Conservation (phyloP, 2,888 invertebrate species). For the Steinernema hermaphroditum region DNA sequence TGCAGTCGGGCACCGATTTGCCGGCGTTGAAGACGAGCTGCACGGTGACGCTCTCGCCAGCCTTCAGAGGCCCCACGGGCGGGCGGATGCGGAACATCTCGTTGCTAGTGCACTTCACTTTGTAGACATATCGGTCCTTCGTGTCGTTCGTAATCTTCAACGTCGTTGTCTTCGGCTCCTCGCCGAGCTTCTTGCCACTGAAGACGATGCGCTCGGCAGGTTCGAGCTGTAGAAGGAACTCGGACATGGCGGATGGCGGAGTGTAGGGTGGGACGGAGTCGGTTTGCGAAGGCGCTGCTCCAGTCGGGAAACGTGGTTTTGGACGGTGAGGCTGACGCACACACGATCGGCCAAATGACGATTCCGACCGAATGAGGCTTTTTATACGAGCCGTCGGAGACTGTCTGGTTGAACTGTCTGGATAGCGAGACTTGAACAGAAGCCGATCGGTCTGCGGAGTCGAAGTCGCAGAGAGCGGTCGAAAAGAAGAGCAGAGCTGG, state of each 20-base stretch:
- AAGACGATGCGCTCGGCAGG: conserved; percentile 48
- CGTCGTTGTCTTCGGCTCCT: conserved; percentile 39
- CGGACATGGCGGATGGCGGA: conserved; percentile 30
- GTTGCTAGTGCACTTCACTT: conserved; percentile 59
- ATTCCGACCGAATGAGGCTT: no score
- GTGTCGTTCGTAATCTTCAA: conserved; percentile 51
- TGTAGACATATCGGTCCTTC: conserved; percentile 47
- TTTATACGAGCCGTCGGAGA: no score
- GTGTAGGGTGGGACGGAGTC: not conserved
- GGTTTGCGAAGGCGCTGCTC: no score
- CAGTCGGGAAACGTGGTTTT: not conserved
- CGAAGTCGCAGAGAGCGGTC: no score
- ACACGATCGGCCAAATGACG: conserved; percentile 5
- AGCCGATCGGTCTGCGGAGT: no score
- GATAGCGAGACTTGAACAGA: no score
- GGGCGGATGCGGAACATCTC: conserved; percentile 57
- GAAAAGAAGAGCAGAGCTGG: no score
- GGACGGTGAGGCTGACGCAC: not conserved
- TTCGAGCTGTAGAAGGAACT: conserved; percentile 43
- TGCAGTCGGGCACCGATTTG: conserved; percentile 50
- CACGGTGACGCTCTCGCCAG: conserved; percentile 36
- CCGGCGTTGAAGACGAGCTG: conserved; percentile 48
- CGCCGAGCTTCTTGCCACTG: conserved; percentile 45
- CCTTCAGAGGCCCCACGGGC: conserved; percentile 47
- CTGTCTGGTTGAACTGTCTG: no score